Evolutionary conservation across 2,797 vertebrate genomes (phyloP).

Genomic region (Tolypeutes matacus): DNA sequence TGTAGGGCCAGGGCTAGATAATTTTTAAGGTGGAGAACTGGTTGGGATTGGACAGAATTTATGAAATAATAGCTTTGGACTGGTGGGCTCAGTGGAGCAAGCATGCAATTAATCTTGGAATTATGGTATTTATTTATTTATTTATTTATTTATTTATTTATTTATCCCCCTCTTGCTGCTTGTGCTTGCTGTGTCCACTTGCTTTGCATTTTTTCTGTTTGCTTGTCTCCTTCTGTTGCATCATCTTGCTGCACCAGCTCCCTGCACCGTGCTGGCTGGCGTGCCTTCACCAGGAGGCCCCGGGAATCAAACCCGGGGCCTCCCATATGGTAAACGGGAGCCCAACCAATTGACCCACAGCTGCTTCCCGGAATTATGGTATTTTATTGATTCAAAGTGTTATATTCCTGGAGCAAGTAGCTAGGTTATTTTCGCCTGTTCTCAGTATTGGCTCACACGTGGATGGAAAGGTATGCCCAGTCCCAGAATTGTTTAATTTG

Average conservation of each 20-base stretch:
- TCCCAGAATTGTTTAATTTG: neutral
- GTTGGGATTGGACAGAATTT: neutral
- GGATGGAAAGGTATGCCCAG: neutral
- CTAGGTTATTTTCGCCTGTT: slow-evolving; percentile 16
- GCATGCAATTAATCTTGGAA: neutral
- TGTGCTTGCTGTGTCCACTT: no score
- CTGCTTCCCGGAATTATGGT: neutral
- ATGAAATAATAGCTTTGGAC: neutral
- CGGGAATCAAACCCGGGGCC: no score
- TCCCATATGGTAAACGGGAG: no score
- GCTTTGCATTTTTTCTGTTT: no score
- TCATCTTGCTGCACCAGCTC: no score
- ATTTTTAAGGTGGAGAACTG: neutral
- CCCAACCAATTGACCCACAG: no score
- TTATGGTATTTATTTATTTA: neutral
- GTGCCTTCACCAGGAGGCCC: no score
- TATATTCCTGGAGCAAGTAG: neutral
- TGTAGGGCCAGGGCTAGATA: neutral
- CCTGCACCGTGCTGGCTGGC: no score
- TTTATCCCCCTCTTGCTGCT: no score
- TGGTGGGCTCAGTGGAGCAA: neutral
- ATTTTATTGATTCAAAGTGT: neutral
- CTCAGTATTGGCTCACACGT: neutral
- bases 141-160: no score
- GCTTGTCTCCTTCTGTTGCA: no score